Conservation (phyloP, 2,113 vertebrate genomes). For the Tachysurus fulvidraco region DNA sequence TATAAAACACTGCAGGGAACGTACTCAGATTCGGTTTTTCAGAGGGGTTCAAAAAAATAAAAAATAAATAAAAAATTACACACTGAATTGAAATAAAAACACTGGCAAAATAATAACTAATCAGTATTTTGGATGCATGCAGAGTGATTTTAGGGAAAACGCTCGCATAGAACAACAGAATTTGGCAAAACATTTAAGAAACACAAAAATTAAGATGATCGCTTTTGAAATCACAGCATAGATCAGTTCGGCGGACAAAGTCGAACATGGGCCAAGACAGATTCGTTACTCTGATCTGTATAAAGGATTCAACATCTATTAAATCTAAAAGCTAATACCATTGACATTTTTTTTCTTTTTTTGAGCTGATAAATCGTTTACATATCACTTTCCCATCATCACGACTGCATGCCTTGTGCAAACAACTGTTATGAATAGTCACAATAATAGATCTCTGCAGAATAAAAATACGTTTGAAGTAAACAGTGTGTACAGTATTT, state of each 20-base stretch:
- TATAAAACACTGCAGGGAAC: slow-evolving; percentile 20
- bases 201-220: slow-evolving; percentile 3
- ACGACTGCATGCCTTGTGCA: slow-evolving; percentile 33
- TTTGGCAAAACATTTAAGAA: slow-evolving; percentile 21
- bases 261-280: slow-evolving; percentile 8
- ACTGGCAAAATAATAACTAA: neutral
- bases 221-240: slow-evolving; percentile 36
- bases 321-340: slow-evolving; percentile 16
- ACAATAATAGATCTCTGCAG: slow-evolving; percentile 25
- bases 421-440: slow-evolving; percentile 11
- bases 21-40: slow-evolving; percentile 28
- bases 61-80: neutral
- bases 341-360: neutral
- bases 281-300: neutral
- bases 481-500: slow-evolving; percentile 28
- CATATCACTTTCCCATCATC: neutral
- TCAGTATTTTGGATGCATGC: slow-evolving; percentile 12
- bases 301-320: slow-evolving; percentile 2
- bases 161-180: slow-evolving; percentile 13
- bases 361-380: slow-evolving; percentile 8
- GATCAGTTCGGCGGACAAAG: slow-evolving; percentile 17
- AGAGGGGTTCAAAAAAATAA: slow-evolving; percentile 8
- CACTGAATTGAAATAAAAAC: neutral
- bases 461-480: slow-evolving; percentile 39
- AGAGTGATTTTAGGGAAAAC: slow-evolving; percentile 7